A percentile compares a stretch with the other conserved stretches of the same genome.
These are phyloP conservation scores for Porites divaricata DNA, from an alignment of 92 coral and sea anemone genomes.

Conservation along the genomic window DNA sequence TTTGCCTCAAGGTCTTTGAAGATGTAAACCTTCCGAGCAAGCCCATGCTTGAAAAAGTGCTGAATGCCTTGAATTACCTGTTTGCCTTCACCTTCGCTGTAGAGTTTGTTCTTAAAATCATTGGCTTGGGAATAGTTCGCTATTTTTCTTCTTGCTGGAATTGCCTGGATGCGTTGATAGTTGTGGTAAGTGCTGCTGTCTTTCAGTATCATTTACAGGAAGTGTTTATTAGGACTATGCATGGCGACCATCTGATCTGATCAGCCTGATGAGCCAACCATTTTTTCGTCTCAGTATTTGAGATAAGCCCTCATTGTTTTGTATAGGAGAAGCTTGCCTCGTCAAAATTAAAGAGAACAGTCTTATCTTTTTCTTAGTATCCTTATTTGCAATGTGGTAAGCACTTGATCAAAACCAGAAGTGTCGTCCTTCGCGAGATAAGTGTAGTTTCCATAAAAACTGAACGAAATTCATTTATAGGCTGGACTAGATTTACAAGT, in stretches of 20 bases:
- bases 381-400: too few species aligned
- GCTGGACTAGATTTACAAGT: not conserved
- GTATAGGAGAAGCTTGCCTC: too few species aligned
- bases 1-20: conserved; percentile 78
- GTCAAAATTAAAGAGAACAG: too few species aligned
- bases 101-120: conserved; percentile 90
- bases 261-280: too few species aligned
- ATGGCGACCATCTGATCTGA: too few species aligned
- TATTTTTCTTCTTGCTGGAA: conserved; percentile 95
- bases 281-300: too few species aligned
- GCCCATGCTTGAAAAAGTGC: conserved; percentile 71
- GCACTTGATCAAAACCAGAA: too few species aligned
- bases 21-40: conserved; percentile 84
- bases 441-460: too few species aligned
- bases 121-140: conserved; percentile 84
- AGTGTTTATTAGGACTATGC: not conserved
- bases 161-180: conserved; percentile 86
- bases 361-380: too few species aligned
- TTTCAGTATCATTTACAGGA: not conserved
- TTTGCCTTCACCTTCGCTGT: conserved; percentile 88
- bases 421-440: too few species aligned
- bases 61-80: conserved; percentile 76
- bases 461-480: too few species aligned
- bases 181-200: conserved; percentile 71
- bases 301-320: too few species aligned